Evolutionary conservation across 2,113 vertebrate species (phyloP), one percentile per base, ranked within the genome.

Genomic region (Tauraco erythrolophus): DNA sequence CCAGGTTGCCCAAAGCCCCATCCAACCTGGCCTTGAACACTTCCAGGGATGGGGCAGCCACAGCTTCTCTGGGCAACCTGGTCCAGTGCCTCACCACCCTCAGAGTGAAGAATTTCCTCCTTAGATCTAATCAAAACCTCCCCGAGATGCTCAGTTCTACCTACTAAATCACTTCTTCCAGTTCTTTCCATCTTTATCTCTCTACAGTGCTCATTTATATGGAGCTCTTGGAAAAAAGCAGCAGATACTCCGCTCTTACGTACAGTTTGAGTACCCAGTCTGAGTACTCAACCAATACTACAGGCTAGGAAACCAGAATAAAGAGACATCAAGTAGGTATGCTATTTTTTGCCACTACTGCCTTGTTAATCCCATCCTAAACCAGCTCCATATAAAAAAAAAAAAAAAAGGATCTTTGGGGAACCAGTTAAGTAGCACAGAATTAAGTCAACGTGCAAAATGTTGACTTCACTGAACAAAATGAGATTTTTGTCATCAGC

Each of bases 401-500:
- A 46, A 27, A 5, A 62, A 77, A 41, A 64, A 46, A 27, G 5
- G 57, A 54, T 71, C 65, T 84, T 21, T 33, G 64, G 64, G 83
- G 64, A 76, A 46, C 35, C 1, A 8, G 12, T 71, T 71, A 76
- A 87, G 45, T 4, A 70, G 70, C n/a, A 41, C 43, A 77, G 43
- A 51, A 86, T 65, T 46, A 65, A 90, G 76, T 30, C 70, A 60
- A 58, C 41, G 45, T 0, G 51, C 39, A 46, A 70, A 69, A 43
- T 37, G 69, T 62, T 70, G 81, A 75, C 75, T 75, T 39, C 24
- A 7, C 43, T 5, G 43, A 75, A 64, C 3, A 27, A 68, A 81
- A 85, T 51, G 75, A 80, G 87, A 13, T 69, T 86, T 90, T 35
- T 41, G 85, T 41, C 85, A 61, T 84, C 70, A 88, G 58, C 84